Percentiles rank a stretch among this genome's conserved stretches.
These are phyloP conservation scores for Microctenopoma lineatum DNA, from an alignment of 2,797 vertebrate genomes.

Conservation along the genomic window DNA sequence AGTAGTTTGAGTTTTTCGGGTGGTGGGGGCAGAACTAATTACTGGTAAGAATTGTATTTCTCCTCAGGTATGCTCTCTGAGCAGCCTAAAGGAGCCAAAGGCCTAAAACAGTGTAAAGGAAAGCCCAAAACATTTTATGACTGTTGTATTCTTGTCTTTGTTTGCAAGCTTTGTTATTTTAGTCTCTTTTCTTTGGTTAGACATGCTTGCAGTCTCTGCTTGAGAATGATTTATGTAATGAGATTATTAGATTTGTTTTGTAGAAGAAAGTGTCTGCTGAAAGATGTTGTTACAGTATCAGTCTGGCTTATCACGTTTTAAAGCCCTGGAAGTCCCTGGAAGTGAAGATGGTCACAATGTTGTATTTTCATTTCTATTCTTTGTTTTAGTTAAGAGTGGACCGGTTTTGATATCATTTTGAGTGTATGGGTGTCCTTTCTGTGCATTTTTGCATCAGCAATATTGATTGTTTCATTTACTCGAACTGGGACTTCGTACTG, in stretches of 20 bases:
- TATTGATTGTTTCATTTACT: constrained; percentile 70
- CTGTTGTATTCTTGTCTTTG: constrained; percentile 45
- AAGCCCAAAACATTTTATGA: constrained; percentile 53
- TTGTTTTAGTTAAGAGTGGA: constrained; percentile 35
- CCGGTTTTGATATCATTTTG: constrained; percentile 49
- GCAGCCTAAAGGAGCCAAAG: constrained; percentile 64
- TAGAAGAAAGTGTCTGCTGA: constrained; percentile 47
- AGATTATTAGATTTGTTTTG: constrained; percentile 56
- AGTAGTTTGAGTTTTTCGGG: constrained; percentile 41
- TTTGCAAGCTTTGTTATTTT: constrained; percentile 61
- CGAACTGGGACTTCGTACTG: constrained; percentile 69
- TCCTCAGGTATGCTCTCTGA: constrained; percentile 47
- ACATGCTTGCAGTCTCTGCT: constrained; percentile 62
- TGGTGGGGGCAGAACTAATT: constrained; percentile 41
- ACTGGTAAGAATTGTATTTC: constrained; percentile 55
- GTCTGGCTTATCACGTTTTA: constrained; percentile 39
- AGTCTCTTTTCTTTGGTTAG: constrained; percentile 53
- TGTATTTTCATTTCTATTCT: constrained; percentile 41
- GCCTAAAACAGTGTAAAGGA: constrained; percentile 49
- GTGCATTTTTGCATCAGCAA: constrained; percentile 59
- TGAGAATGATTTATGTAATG: constrained; percentile 55
- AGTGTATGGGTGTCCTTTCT: constrained; percentile 50
- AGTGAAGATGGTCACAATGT: constrained; percentile 28
- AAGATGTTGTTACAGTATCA: constrained; percentile 60
- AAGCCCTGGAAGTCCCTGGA: constrained; percentile 26